phyloP scores from a whole-genome alignment of 1,140 invertebrate species.

The Pectinophora gossypiella region DNA sequence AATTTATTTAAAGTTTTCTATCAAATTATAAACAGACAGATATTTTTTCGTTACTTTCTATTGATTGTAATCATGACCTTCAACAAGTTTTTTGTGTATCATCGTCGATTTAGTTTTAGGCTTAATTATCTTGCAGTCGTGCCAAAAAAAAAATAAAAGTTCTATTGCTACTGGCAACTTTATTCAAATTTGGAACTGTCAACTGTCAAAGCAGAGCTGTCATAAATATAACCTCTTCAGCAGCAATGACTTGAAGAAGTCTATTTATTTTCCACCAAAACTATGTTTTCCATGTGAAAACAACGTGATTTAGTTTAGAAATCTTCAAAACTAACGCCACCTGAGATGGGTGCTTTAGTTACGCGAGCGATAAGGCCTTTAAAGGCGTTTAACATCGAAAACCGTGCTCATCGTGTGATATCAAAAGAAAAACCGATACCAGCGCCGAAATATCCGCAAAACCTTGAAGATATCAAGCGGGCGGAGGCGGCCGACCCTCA shows the following conservation, averaged over 20 bases:
- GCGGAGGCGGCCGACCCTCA: conserved; percentile 78
- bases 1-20: too few species aligned
- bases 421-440: conserved; percentile 79
- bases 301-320: not conserved
- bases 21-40: too few species aligned
- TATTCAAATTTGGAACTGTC: too few species aligned
- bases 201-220: not conserved
- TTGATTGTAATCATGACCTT: too few species aligned
- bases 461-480: conserved; percentile 77
- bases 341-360: conserved; percentile 69
- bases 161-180: too few species aligned
- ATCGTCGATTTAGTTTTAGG: too few species aligned
- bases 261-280: not conserved
- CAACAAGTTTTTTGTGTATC: too few species aligned
- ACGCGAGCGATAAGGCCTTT: conserved; percentile 53
- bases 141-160: too few species aligned
- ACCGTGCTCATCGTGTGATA: conserved; percentile 81
- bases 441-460: conserved; percentile 79
- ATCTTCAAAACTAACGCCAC: conserved; percentile 32
- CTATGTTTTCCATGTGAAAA: not conserved
- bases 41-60: too few species aligned
- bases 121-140: too few species aligned
- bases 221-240: conserved; percentile 6
- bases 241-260: not conserved
- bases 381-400: conserved; percentile 81